These are phyloP conservation scores for Petrolisthes cinctipes DNA, from an alignment of 2,888 invertebrate genomes.

Conservation along the genomic window DNA sequence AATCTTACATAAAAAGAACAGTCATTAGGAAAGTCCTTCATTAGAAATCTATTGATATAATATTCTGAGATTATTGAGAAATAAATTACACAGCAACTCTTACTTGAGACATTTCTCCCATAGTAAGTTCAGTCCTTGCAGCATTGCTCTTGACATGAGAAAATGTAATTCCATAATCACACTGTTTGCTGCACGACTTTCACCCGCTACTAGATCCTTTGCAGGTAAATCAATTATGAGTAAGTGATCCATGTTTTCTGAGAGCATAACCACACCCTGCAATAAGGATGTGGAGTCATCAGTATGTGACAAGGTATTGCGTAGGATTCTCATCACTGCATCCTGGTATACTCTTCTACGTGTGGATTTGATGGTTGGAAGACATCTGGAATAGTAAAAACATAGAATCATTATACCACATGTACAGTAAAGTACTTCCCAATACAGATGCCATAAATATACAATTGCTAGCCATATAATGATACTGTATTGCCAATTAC, in stretches of 20 bases:
- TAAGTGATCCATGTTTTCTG: constrained; percentile 14
- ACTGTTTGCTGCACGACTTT: background rate
- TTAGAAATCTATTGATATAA: background rate
- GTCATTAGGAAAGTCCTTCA: background rate
- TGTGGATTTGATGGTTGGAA: constrained; percentile 19
- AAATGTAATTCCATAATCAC: background rate
- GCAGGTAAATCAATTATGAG: background rate
- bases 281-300: constrained; percentile 6
- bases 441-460: no score
- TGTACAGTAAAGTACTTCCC: no score
- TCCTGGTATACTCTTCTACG: constrained; percentile 9
- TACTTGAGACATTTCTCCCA: constrained; percentile 36
- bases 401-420: no score
- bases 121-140: constrained; percentile 13
- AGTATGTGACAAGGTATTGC: background rate
- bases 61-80: no score
- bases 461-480: no score
- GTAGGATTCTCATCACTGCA: background rate
- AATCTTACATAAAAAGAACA: background rate
- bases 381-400: constrained; percentile 6
- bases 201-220: constrained; percentile 13
- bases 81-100: background rate
- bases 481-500: no score
- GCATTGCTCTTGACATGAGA: constrained; percentile 6
- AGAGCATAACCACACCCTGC: constrained; percentile 26